Conservation (phyloP, 2,888 invertebrate genomes). For the Polietes domitor region DNA sequence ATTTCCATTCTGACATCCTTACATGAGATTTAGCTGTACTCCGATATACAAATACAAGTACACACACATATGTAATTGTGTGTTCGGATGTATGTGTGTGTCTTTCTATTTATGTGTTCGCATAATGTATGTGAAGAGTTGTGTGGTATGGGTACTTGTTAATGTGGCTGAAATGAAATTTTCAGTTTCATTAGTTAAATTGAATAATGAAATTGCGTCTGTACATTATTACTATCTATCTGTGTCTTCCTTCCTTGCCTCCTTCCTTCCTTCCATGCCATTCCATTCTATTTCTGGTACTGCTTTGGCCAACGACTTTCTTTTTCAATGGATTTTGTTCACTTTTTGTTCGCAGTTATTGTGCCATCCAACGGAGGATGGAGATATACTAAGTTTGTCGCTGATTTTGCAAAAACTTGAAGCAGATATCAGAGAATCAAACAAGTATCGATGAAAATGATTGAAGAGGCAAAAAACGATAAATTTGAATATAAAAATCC, state of each 20-base stretch:
- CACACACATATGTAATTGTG: neutral
- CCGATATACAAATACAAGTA: slow-evolving; percentile 15
- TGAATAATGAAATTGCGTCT: slow-evolving; percentile 76
- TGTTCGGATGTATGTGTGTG: neutral
- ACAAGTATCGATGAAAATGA: no score
- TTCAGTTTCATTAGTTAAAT: slow-evolving; percentile 80
- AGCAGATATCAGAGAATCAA: no score
- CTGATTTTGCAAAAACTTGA: no score
- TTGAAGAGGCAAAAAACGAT: no score
- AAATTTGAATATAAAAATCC: no score
- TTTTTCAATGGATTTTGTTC: slow-evolving; percentile 16
- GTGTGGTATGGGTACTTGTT: slow-evolving; percentile 71
- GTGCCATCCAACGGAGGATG: no score
- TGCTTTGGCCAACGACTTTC: neutral
- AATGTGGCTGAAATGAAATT: slow-evolving; percentile 77
- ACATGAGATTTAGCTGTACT: slow-evolving; percentile 24
- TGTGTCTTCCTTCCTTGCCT: slow-evolving; percentile 57
- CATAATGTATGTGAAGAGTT: neutral
- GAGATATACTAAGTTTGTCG: no score
- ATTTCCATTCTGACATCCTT: slow-evolving; percentile 23
- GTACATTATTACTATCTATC: slow-evolving; percentile 58
- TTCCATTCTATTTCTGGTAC: neutral
- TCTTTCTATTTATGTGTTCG: slow-evolving; percentile 14
- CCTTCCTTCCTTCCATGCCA: slow-evolving; percentile 35
- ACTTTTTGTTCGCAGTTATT: neutral